Percentiles rank a stretch among this genome's conserved stretches.
phyloP scores from a whole-genome alignment of 2,888 invertebrate genomes.

The Pharmacophagus antenor region DNA sequence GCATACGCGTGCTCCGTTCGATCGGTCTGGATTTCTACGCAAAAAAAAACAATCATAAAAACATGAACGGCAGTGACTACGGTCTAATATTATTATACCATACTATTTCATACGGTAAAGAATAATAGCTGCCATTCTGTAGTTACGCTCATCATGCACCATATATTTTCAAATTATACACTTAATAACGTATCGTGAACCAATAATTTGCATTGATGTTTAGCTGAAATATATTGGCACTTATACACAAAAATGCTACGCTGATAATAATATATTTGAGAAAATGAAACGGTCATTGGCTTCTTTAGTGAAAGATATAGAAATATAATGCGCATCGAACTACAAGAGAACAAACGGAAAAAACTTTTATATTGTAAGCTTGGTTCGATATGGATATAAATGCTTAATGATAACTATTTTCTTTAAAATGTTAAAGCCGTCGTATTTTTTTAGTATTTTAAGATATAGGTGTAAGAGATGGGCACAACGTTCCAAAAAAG shows the following conservation, averaged over 20 bases:
- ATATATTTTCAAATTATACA: constrained; percentile 38
- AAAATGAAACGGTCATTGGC: constrained; percentile 35
- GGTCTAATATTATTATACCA: neutral
- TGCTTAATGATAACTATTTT: neutral
- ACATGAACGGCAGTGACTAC: neutral
- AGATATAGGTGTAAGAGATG: too few relatives aligned
- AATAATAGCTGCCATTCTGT: constrained; percentile 31
- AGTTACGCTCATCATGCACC: constrained; percentile 34
- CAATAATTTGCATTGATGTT: constrained; percentile 40
- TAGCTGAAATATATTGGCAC: constrained; percentile 33
- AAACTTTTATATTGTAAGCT: neutral
- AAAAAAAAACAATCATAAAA: constrained; percentile 34
- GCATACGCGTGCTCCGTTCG: constrained; percentile 60
- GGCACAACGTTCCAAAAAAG: neutral
- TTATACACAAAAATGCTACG: constrained; percentile 34
- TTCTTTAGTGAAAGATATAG: constrained; percentile 19
- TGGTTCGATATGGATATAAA: neutral
- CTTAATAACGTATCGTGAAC: constrained; percentile 40
- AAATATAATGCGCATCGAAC: constrained; percentile 16
- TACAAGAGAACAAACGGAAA: constrained; percentile 10
- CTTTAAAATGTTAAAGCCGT: too few relatives aligned
- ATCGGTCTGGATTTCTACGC: constrained; percentile 64
- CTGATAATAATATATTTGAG: constrained; percentile 31
- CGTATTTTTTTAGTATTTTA: too few relatives aligned
- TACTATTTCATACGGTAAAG: neutral